Conservation (phyloP, 2,888 invertebrate species). For the Athetis lepigone region DNA sequence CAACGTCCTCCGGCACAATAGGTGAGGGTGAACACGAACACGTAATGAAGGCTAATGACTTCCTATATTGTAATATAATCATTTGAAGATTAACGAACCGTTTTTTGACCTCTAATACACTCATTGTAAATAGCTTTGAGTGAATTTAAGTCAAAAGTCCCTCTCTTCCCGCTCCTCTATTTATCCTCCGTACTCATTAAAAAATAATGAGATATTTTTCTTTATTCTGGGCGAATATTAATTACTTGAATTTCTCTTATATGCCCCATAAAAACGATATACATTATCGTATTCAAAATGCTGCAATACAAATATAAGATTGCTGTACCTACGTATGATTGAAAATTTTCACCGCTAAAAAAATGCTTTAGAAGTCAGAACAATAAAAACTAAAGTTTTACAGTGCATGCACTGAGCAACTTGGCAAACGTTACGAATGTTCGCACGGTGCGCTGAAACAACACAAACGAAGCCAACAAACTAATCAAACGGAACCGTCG, state of each 20-base stretch:
- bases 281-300: too few species aligned
- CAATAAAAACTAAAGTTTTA: slow-evolving; percentile 41
- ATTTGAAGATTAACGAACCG: slow-evolving; percentile 38
- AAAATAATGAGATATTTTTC: slow-evolving; percentile 17
- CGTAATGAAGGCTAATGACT: slow-evolving; percentile 44
- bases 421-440: slow-evolving; percentile 32
- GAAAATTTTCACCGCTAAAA: neutral
- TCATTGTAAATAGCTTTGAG: slow-evolving; percentile 8
- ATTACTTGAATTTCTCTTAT: neutral
- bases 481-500: slow-evolving; percentile 33
- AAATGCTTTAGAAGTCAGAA: neutral
- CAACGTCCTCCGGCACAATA: slow-evolving; percentile 47
- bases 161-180: slow-evolving; percentile 5
- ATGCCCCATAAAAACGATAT: too few species aligned
- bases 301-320: too few species aligned
- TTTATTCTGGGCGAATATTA: slow-evolving; percentile 26
- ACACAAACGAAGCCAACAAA: slow-evolving; percentile 37
- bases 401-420: slow-evolving; percentile 32
- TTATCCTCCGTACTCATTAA: slow-evolving; percentile 14
- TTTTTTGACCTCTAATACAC: slow-evolving; percentile 31
- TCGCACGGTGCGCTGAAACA: slow-evolving; percentile 34
- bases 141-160: neutral
- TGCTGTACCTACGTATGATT: too few species aligned
- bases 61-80: slow-evolving; percentile 40
- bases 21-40: slow-evolving; percentile 29